Percentiles rank a stretch among this genome's conserved stretches.
Conservation (phyloP, 2,797 vertebrate species). For the Myotis vivesi region DNA sequence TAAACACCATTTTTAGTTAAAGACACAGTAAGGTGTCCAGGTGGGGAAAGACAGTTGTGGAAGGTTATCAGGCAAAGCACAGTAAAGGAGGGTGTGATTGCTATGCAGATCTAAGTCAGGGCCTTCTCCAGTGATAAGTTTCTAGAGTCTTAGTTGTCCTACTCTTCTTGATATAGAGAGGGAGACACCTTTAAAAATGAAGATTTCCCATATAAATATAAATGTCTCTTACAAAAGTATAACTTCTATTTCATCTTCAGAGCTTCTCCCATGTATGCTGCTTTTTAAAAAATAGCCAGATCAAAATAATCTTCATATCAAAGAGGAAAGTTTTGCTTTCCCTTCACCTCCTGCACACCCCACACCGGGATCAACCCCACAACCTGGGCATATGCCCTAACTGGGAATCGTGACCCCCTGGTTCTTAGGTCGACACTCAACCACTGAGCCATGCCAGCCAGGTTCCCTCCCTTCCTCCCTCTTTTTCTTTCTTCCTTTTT, state of each 20-base stretch:
- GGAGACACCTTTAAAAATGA: background rate
- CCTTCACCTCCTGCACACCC: no score
- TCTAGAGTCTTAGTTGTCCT: background rate
- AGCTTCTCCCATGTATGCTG: background rate
- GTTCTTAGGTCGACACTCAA: no score
- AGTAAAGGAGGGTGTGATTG: background rate
- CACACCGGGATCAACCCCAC: no score
- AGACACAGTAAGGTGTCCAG: background rate
- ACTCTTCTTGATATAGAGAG: background rate
- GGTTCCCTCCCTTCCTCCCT: rapidly evolving
- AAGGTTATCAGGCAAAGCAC: background rate
- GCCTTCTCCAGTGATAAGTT: background rate
- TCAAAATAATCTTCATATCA: background rate
- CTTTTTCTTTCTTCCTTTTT: background rate
- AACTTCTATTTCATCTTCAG: background rate
- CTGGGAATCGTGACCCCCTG: no score
- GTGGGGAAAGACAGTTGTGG: background rate
- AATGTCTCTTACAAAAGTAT: background rate
- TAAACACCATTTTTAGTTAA: background rate
- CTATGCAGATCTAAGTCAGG: background rate
- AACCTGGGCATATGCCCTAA: no score
- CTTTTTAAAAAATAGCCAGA: background rate
- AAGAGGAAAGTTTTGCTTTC: background rate
- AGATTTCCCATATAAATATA: background rate
- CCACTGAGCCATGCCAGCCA: no score